A percentile compares a stretch with the other conserved stretches of the same genome.
Conservation (phyloP, 2,113 vertebrate species). For the Petromus typicus region DNA sequence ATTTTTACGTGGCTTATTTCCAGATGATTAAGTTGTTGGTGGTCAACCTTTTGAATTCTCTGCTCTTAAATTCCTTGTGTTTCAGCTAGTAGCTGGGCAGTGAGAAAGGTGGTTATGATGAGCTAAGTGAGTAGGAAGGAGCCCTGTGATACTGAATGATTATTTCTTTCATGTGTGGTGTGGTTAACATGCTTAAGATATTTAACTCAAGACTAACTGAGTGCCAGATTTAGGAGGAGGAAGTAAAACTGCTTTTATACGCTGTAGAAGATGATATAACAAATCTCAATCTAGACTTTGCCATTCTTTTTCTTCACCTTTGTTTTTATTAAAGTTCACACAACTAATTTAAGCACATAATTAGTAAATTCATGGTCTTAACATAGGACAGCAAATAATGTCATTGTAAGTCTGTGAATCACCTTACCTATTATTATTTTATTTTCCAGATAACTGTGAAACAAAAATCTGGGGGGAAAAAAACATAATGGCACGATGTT, state of each 20-base stretch:
- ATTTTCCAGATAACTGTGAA: conserved; percentile 54
- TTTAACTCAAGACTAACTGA: conserved; percentile 74
- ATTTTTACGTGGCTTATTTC: conserved; percentile 58
- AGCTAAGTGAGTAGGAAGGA: conserved; percentile 78
- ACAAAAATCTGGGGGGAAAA: conserved; percentile 56
- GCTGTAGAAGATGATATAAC: background rate
- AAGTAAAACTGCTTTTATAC: conserved; percentile 26
- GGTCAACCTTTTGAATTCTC: conserved; percentile 68
- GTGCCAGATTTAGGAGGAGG: conserved; percentile 5
- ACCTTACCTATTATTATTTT: conserved; percentile 60
- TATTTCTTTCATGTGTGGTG: conserved; percentile 83
- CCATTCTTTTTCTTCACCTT: background rate
- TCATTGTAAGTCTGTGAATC: conserved; percentile 30
- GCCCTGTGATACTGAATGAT: conserved; percentile 76
- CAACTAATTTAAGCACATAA: conserved; percentile 15
- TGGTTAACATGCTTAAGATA: conserved; percentile 76
- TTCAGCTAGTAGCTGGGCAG: conserved; percentile 57
- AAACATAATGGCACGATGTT: conserved; percentile 60
- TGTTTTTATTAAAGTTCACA: background rate
- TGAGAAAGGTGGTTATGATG: conserved; percentile 71
- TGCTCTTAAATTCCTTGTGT: conserved; percentile 70
- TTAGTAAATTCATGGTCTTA: background rate
- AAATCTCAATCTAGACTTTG: conserved; percentile 11
- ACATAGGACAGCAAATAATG: background rate
- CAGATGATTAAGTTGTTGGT: conserved; percentile 62